Base-by-base conservation (phyloP, 2,888 invertebrate species). In the Aphidius colemani region DNA sequence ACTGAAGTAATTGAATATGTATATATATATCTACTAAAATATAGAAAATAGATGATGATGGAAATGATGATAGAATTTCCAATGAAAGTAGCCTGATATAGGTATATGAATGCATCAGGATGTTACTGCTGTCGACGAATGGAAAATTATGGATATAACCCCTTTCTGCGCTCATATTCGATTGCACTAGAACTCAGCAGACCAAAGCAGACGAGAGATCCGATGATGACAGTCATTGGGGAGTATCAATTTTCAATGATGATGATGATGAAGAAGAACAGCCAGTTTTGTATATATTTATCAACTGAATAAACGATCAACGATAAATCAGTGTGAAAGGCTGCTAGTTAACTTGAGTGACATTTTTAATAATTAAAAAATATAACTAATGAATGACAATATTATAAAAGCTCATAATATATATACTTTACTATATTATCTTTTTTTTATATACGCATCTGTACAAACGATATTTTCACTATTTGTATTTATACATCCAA, bases 1-100 rank as follows among this genome's bases (percentile, higher is more conserved):
- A 79, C 75, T 75, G 73, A 69, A 30, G 75, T 77, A 77, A 79
- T 78, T 77, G 75, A 75, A 75, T 75, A 74, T 69, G 69, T 51
- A 51, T 39, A 39, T 53, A n/a, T 57, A 8, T 30, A 44, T 46
- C 10, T 46, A 13, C 45, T 10, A 10, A 43, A 50, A 51, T 11
- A 59, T 59, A 45, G 50, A 53, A 48, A 45, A 18, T 44, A 67
- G 66, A 64, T 67, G 59, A 58, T 49, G 60, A 49, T 48, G 60
- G 53, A 30, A 56, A 40, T 13, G 53, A 45, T 53, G 51, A 46
- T 10, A 10, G 49, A 40, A 53, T 18, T 45, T 13, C 5, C 30
- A 30, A 30, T 61, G 61, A 53, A 51, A 55, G 41, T 59, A 53
- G 11, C 55, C 43, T 50, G 49, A 59, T 39, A 50, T 44, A 46